Base-by-base conservation (phyloP, 2,888 invertebrate species). In the Drosophila formosana region DNA sequence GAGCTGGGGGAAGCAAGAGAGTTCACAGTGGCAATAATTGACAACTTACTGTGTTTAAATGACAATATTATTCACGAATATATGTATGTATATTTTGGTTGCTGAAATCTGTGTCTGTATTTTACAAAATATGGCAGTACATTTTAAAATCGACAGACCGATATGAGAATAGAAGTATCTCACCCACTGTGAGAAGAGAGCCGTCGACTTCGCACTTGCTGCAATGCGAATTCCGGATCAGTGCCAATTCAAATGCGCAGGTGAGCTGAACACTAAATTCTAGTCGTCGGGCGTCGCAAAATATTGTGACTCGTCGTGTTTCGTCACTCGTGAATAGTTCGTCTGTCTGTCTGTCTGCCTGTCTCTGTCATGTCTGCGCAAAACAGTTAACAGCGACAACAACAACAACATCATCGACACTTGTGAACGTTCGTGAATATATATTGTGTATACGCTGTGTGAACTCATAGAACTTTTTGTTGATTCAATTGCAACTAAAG, bases 171-270 rank as follows among this genome's bases (percentile, higher is more conserved):
- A 7, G 34, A 25, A 9, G 9, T 28, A 23, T 28, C 57, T 26
- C 3, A 25, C 37, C 79, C 79, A 76, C 75, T 76, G 76, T 76
- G 39, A 3, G 25, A 47, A 39, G 65, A 75, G 67, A 60, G 75
- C 18, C 52, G 43, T 32, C 26, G 66, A 56, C 49, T 61, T 65
- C 60, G 66, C 55, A 75, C 70, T 77, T 64, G 73, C 66, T 80
- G 82, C 89, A 81, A 32, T 81, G 81, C 78, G 65, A 83, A 83
- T 89, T 70, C 43, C 68, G 61, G 75, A 74, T 85, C 80, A 87
- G 89, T 89, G 85, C 78, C 75, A 89, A 87, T 76, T 75, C 75
- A 88, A 74, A 84, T 78, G 89, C 81, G 67, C 89, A 89, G 82
- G 84, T 87, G 87, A 87, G 85, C 80, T 79, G 85, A 84, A 87